Base-by-base conservation (phyloP, 2,113 vertebrate genomes). In the Apistogramma diplotaenia region DNA sequence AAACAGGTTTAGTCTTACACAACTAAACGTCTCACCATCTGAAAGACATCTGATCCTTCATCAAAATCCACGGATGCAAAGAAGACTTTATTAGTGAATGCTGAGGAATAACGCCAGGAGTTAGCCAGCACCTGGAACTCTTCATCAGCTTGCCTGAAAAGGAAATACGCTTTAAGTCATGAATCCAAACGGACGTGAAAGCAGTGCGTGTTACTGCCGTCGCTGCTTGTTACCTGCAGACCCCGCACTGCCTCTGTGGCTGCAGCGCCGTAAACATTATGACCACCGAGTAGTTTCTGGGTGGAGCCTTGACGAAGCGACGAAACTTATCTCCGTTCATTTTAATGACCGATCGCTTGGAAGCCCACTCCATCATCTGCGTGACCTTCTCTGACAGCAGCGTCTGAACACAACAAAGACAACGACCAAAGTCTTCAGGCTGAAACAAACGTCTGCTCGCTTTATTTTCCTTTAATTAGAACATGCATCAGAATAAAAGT, bases 191-290 rank as follows among this genome's bases (percentile, higher is more conserved):
- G 8, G 9, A 35, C 4, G 21, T 1, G 1, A 31, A 21, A 40
- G 16, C 19, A 54, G n/a, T 1, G 13, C 2, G 1, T 3, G 5
- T 33, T 11, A 5, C 11, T 3, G 3, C 2, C 15, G 40, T 7
- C 33, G 3, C 10, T 16, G 5, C 10, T 13, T 61, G 95, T 90
- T 94, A 99, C 98, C 95, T 98, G 96, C 98, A 99, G 51, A 99
- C 98, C 0, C 95, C 96, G 92, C 98, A 99, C 57, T 99, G 98
- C 74, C 98, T 96, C 89, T 99, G 98, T 33, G 97, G 95, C 92
- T 99, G 97, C 54, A 99, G 97, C 0, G 98, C 98, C 5, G 98
- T 99, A 89, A 99, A 99, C 98, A 99, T 99, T 91, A 99, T 96
- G 76, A 99, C 89, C 87, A 99, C 95, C 0, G 98, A 99, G 93